Evolutionary conservation across 2,888 invertebrate species (phyloP), one percentile per base, ranked within the genome.

Genomic region (Pachymerium ferrugineum): DNA sequence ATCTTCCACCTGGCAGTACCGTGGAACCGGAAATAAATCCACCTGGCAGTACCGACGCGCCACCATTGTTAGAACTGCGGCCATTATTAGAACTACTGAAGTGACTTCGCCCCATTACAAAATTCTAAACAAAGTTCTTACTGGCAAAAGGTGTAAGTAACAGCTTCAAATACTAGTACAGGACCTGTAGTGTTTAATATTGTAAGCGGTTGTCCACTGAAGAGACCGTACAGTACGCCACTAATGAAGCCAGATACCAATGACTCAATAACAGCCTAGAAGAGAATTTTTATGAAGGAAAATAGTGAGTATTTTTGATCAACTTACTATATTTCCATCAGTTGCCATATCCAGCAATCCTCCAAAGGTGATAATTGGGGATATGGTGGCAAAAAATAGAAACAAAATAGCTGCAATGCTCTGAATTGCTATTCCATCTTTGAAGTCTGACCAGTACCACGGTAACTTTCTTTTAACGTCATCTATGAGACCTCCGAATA

Each of bases 311-410:
- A n/a, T 54, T 35, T 35, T 10, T 12, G 10, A 35, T 35, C 62
- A 8, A 74, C 78, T 76, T 77, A 83, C 83, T 83, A 86, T 85
- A 76, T 83, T 79, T 69, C 84, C 81, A 72, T 84, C 82, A 0
- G 86, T 86, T 10, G 85, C 84, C 73, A 84, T 82, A 74, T 85
- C 84, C 38, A 86, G 80, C 33, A 86, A 80, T 22, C 85, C 85
- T 14, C 86, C 86, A 78, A 86, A 86, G 2, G 86, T 85, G 71
- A 86, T 85, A 75, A 85, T 85, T 3, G 85, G 85, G 0, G 85
- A 84, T 54, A 86, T 80, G 35, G 85, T 83, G 22, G 85, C 86
- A 76, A 86, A 83, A 78, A 85, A 85, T 78, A 86, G 81, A 80
- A 85, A 86, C 73, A 85, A 81, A 74, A 83, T 81, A 1, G 85